Base-by-base conservation (phyloP, 2,113 vertebrate species). In the Ameiurus melas region DNA sequence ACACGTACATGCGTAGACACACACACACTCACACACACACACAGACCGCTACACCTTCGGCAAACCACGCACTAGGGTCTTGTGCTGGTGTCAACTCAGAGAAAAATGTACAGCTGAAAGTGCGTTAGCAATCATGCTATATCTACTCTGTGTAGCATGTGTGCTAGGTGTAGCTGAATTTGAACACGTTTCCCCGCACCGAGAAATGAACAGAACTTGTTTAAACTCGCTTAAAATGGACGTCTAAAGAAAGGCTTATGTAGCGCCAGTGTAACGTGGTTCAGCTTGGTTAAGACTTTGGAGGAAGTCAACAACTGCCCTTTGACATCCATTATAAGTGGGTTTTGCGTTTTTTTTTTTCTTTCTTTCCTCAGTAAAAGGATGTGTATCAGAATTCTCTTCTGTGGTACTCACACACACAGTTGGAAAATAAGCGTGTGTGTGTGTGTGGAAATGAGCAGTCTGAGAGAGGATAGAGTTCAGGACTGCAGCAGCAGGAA, bases 401-500 rank as follows among this genome's bases (percentile, higher is more conserved):
- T 2, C 16, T 82, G 22, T 39, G 71, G 19, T 9, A 75, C 9
- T 75, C 13, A 9, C 36, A 43, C 9, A 22, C 43, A 6, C 39
- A 77, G n/a, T 43, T 27, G 73, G 73, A 47, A 39, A 71, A 22
- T 77, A 39, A 19, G 10, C 51, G 66, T 73, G 36, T 43, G 57
- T 27, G 33, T 25, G 81, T 12, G 77, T 30, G 39, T 70, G 73
- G 20, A 47, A 79, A 22, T 51, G 75, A 79, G 47, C 77, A 55
- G 43, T 51, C 43, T n/a, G 13, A 51, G 43, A 51, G 22, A 51
- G 25, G 75, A 51, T 78, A 43, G 39, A 79, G 51, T 27, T 79
- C 77, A 55, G 77, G 77, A 79, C 27, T 79, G 77, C 77, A 55
- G 51, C 77, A 79, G 77, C 25, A 30, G 77, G 77, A 55, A n/a